Percentiles rank a stretch among this genome's conserved stretches.
Evolutionary conservation across 2,113 vertebrate genomes (phyloP).

Genomic region (Cyrtonyx montezumae): DNA sequence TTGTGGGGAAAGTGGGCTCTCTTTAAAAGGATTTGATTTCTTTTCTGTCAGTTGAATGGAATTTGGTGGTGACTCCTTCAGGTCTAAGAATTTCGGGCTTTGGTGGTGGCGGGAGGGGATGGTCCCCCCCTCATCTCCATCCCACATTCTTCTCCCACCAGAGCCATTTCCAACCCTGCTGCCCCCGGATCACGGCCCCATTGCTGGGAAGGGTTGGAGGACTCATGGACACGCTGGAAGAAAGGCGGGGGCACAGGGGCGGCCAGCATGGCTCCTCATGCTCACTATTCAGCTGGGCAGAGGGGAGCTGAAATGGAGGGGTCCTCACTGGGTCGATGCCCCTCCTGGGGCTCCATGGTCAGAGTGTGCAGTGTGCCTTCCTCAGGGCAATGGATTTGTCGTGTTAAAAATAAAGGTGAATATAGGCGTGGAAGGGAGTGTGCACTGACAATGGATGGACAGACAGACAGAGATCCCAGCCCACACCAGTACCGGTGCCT

Average conservation of each 20-base stretch:
- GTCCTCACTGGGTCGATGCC: background rate
- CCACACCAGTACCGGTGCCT: accelerated
- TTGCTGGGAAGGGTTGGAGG: background rate
- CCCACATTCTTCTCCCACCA: slow-evolving; percentile 40
- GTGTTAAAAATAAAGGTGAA: background rate
- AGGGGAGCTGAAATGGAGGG: background rate
- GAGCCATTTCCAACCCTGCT: slow-evolving; percentile 10
- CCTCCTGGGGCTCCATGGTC: accelerated
- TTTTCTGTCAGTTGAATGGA: slow-evolving; percentile 83
- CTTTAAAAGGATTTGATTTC: slow-evolving; percentile 78
- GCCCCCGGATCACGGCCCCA: slow-evolving; percentile 3
- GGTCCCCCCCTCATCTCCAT: background rate
- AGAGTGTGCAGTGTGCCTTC: background rate
- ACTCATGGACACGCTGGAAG: background rate
- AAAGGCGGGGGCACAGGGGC: slow-evolving; percentile 38
- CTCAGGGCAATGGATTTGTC: background rate
- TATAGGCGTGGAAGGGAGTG: background rate
- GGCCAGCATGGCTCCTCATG: slow-evolving; percentile 52
- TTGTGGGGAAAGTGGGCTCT: slow-evolving; percentile 72
- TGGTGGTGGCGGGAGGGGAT: slow-evolving; percentile 39
- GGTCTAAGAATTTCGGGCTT: slow-evolving; percentile 69
- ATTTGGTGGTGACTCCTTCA: slow-evolving; percentile 79
- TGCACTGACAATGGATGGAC: background rate
- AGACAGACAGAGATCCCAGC: background rate
- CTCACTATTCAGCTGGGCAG: slow-evolving; percentile 28